A percentile compares a stretch with the other conserved stretches of the same genome.
phyloP scores from a whole-genome alignment of 1,140 invertebrate species.

The Leptinotarsa lineolata region DNA sequence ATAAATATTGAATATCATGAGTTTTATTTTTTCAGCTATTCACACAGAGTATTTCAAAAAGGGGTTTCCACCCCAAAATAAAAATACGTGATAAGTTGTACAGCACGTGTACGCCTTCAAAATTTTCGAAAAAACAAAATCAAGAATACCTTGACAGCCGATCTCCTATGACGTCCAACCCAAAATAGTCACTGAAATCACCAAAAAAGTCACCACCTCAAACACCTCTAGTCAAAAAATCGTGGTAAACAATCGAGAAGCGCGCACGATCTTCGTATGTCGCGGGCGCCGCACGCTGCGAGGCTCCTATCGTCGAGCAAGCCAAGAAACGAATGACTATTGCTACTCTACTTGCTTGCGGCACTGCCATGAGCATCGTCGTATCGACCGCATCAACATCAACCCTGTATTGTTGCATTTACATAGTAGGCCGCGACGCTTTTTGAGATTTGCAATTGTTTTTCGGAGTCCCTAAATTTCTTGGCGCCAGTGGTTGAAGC shows the following conservation, averaged over 20 bases:
- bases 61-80: too few relatives aligned
- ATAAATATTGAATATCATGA: too few relatives aligned
- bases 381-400: conserved; percentile 25
- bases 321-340: conserved; percentile 25
- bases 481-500: conserved; percentile 9
- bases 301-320: background rate
- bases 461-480: conserved; percentile 15
- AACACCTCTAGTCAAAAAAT: conserved; percentile 4
- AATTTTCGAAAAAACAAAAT: background rate
- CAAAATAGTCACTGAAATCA: background rate
- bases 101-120: too few relatives aligned
- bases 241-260: conserved; percentile 6
- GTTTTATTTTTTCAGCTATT: too few relatives aligned
- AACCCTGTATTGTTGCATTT: conserved; percentile 27
- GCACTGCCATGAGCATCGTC: conserved; percentile 21
- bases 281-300: background rate
- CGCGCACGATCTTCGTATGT: conserved; percentile 22
- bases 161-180: background rate
- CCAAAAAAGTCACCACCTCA: conserved; percentile 1
- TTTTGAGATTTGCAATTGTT: conserved; percentile 18
- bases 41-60: too few relatives aligned
- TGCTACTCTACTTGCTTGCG: conserved; percentile 25
- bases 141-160: background rate
- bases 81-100: too few relatives aligned
- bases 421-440: conserved; percentile 18